These are phyloP conservation scores for Muscicapa striata DNA, from an alignment of 2,797 vertebrate species.

Conservation along the genomic window DNA sequence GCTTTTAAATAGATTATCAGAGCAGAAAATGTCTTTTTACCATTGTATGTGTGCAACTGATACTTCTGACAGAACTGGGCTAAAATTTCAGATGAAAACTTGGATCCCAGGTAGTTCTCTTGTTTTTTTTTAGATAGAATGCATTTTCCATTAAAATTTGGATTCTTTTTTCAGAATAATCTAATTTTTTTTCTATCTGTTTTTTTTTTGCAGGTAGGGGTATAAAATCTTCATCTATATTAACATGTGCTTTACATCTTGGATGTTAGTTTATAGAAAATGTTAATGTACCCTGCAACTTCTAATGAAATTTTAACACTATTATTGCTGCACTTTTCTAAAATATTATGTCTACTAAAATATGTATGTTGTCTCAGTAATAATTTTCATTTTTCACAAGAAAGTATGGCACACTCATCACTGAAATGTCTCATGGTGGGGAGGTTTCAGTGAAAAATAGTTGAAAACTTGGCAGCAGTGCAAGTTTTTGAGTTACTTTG, in stretches of 20 bases:
- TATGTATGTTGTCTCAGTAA: not conserved
- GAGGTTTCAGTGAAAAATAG: not conserved
- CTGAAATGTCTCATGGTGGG: not conserved
- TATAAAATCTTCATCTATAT: conserved; percentile 13
- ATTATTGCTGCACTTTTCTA: not conserved
- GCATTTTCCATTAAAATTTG: not conserved
- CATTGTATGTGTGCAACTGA: not conserved
- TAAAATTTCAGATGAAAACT: not conserved
- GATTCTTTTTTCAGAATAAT: not conserved
- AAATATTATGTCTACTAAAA: not conserved
- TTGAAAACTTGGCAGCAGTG: not conserved
- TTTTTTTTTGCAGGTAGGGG: not conserved
- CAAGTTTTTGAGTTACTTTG: not conserved
- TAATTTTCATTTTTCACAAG: not conserved
- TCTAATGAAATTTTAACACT: conserved; percentile 25
- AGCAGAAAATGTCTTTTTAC: not conserved
- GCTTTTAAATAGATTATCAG: not conserved
- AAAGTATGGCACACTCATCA: not conserved
- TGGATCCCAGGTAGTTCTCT: not conserved
- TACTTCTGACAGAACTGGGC: not conserved
- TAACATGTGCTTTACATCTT: conserved; percentile 26
- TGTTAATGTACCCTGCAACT: conserved; percentile 19
- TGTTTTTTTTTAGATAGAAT: not conserved
- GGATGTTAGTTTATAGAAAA: conserved; percentile 12
- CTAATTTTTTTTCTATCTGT: not conserved